A percentile compares a stretch with the other conserved stretches of the same genome.
These are phyloP conservation scores for Willisornis vidua DNA, from an alignment of 2,113 vertebrate genomes.

Conservation along the genomic window DNA sequence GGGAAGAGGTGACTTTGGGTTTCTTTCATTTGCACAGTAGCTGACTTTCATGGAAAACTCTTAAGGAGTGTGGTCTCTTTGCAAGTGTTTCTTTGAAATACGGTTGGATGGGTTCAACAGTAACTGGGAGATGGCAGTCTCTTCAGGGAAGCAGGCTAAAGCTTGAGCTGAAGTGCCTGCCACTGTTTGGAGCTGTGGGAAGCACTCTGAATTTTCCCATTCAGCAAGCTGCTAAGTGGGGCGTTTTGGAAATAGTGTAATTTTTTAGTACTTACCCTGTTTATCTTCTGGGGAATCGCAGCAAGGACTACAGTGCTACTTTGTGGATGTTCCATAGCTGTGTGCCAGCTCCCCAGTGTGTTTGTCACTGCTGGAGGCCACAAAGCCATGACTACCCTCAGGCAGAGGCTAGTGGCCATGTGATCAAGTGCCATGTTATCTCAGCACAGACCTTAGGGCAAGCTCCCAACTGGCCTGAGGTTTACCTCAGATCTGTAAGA, in stretches of 20 bases:
- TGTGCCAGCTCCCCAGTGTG: neutral
- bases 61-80: neutral
- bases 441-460: neutral
- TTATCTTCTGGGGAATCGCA: neutral
- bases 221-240: neutral
- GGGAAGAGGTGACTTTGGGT: neutral
- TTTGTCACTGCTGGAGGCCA: neutral
- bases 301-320: neutral
- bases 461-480: neutral
- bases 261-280: neutral
- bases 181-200: neutral
- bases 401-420: neutral
- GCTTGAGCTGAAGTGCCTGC: neutral
- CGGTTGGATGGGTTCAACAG: accelerated
- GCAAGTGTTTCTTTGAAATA: neutral
- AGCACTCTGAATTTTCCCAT: neutral
- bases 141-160: neutral
- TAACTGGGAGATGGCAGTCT: neutral
- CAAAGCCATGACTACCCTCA: neutral
- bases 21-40: neutral
- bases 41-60: neutral
- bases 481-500: neutral
- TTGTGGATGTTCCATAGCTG: neutral
- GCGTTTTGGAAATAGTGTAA: neutral
- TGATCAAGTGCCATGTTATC: neutral